Base-by-base conservation (phyloP, 2,888 invertebrate species). In the Ophion slaviceki region DNA sequence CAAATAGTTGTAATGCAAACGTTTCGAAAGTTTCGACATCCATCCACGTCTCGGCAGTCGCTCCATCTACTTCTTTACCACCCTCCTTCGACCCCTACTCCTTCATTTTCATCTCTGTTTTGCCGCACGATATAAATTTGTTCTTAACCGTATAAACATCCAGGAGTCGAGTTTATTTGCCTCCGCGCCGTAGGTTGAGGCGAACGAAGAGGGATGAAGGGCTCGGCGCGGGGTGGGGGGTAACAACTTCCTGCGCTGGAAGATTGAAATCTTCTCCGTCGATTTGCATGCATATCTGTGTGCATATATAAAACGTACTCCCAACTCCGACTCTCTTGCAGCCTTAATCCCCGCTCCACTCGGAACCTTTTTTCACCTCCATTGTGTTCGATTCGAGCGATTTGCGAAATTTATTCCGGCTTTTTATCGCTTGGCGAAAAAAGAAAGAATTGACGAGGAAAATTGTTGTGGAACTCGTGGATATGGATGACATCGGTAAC, bases 1-100 rank as follows among this genome's bases (percentile, higher is more conserved):
- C 91, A 92, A 92, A 92, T 91, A 92, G 87, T 89, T 87, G 87
- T 86, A 89, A 89, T 89, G 89, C 89, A 90, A 89, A 90, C 89
- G 89, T 84, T 88, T 88, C 87, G 88, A 87, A 89, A 90, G 87
- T 87, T 89, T 90, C 90, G 77, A 84, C 87, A 87, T 88, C 86
- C 86, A 87, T 88, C 87, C 87, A 85, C 85, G 86, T 86, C 82
- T 77, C 68, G 24, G 75, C 53, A 75, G 40, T 70, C 68, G 59
- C 71, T 82, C 45, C 59, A 70, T 80, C 64, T 71, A 45, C 57
- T 57, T 78, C 71, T 67, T 84, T 61, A 47, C 78, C 57, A 20
- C 17, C 40, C 61, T 14, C 64, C 53, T 57, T 24, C n/a, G 28
- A 53, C 28, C 28, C 59, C 71, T 61, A 7, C 20, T 64, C 64